Conservation (phyloP, 2,888 invertebrate species). For the Leucozona laternaria region DNA sequence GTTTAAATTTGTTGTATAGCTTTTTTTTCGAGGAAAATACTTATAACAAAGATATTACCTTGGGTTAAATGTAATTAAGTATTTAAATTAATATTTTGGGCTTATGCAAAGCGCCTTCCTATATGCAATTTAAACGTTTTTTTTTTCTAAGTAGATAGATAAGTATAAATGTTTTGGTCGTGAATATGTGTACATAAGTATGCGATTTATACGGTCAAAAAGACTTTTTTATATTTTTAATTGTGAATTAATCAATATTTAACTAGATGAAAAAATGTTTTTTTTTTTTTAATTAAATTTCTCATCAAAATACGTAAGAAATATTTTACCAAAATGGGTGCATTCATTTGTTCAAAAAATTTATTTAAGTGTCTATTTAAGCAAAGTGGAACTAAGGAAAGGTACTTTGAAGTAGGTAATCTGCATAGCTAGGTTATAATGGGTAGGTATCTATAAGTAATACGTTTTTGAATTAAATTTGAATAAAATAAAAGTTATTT, state of each 20-base stretch:
- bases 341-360: background rate
- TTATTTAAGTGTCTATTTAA: background rate
- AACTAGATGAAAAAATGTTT: constrained; percentile 22
- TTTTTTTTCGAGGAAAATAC: background rate
- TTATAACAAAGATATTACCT: background rate
- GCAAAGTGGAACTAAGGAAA: constrained; percentile 20
- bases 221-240: background rate
- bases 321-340: background rate
- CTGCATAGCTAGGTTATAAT: background rate
- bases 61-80: background rate
- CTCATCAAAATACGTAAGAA: too few relatives aligned
- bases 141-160: background rate
- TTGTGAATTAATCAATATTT: constrained; percentile 28
- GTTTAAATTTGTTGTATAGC: background rate
- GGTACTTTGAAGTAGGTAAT: background rate
- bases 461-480: background rate
- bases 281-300: too few relatives aligned
- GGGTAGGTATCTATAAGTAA: background rate
- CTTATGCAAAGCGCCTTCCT: background rate
- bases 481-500: background rate
- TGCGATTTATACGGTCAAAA: constrained; percentile 2
- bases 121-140: constrained; percentile 1
- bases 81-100: background rate
- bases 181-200: too few relatives aligned
- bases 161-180: background rate